Evolutionary conservation across 2,113 vertebrate species (phyloP), one percentile per base, ranked within the genome.

Genomic region (Aptenodytes patagonicus): DNA sequence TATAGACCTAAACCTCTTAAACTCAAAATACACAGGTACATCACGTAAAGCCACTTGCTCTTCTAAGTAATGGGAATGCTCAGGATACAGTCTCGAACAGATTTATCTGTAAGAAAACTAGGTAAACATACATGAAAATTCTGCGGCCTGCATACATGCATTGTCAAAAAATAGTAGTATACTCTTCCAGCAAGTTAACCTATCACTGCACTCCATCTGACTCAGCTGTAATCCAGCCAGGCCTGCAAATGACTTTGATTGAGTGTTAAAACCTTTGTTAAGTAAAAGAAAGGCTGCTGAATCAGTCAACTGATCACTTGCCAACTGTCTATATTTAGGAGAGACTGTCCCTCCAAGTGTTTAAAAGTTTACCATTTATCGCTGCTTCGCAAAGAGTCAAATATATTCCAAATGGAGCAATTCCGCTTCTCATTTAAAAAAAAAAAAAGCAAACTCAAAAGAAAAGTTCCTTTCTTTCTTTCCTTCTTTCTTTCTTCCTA

Each of bases 281-380:
- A 89, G 61, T 57, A 68, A 71, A 66, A 76, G 62, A 85, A 82
- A 70, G 66, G 15, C 46, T 93, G 92, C 76, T 92, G 92, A 95
- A 89, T 91, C 92, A 87, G 60, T 77, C 81, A 64, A 46, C 26
- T 87, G 36, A 54, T 75, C 81, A 72, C 31, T 58, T 86, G 92
- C 73, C 77, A 92, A 32, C 6, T 60, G 17, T 61, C 79, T 94
- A 68, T 92, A 91, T 95, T 92, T 95, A 96, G 75, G n/a, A 75
- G 11, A 64, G 13, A 61, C 28, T 80, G 52, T 70, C 54, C 55
- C 66, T 93, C 16, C 52, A 72, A 84, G 36, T 25, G 15, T 72
- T 87, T 69, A 51, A 31, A 89, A 85, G 21, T 83, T 80, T 57
- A 76, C 12, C 2, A 26, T 75, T 66, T 91, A 40, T 13, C 7